Evolutionary conservation across 2,797 vertebrate species (phyloP).

Genomic region (Sarcophilus harrisii): DNA sequence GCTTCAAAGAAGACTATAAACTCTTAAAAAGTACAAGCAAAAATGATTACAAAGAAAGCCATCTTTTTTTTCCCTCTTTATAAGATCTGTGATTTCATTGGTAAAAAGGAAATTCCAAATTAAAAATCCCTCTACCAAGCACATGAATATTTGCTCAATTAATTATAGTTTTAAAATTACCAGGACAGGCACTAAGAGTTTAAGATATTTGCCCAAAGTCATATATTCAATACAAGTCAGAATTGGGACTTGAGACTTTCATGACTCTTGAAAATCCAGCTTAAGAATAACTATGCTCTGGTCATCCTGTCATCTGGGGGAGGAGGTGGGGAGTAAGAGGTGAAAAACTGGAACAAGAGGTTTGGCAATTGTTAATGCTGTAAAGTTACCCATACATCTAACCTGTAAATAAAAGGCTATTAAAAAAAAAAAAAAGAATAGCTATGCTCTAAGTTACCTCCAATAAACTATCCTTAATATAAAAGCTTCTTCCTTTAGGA

Average conservation of each 20-base stretch:
- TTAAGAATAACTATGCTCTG: neutral
- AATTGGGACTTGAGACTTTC: neutral
- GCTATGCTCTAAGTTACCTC: neutral
- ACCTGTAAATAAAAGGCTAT: no score
- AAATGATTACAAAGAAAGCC: neutral
- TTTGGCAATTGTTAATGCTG: no score
- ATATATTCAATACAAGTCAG: neutral
- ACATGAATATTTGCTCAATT: neutral
- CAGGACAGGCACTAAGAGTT: neutral
- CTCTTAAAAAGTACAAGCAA: neutral
- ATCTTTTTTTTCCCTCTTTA: neutral
- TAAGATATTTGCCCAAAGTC: neutral
- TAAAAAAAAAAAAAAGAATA: no score
- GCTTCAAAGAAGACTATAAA: neutral
- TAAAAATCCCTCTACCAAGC: neutral
- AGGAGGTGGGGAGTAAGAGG: no score
- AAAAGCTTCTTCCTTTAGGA: conserved; percentile 28
- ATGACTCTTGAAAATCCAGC: neutral
- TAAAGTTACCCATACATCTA: no score
- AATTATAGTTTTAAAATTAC: conserved; percentile 3
- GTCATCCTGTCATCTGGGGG: no score
- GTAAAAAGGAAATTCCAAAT: neutral
- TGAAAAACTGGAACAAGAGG: no score
- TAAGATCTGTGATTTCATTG: neutral
- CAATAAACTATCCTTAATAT: neutral